Evolutionary conservation across 2,797 vertebrate genomes (phyloP).

Genomic region (Alosa sapidissima): DNA sequence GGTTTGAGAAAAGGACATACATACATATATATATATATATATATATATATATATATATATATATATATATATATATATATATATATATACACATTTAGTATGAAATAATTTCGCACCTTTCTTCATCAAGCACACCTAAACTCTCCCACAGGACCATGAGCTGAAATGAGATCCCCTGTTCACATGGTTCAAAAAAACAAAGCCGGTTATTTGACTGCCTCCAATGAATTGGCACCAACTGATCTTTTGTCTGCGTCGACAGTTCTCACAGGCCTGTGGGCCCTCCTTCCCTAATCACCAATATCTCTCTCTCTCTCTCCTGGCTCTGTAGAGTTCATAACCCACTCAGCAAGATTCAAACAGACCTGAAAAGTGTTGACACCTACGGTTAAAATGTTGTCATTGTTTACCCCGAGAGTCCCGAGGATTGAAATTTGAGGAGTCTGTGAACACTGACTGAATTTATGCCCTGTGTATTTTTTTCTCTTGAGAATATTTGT

Average conservation of each 20-base stretch:
- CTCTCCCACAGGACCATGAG: slow-evolving; percentile 4
- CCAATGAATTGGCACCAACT: slow-evolving; percentile 22
- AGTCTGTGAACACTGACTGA: slow-evolving; percentile 60
- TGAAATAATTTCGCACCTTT: not conserved
- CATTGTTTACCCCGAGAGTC: slow-evolving; percentile 52
- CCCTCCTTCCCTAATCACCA: slow-evolving; percentile 42
- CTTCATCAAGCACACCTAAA: not conserved
- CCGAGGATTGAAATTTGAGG: slow-evolving; percentile 57
- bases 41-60: not conserved
- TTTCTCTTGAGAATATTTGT: slow-evolving; percentile 16
- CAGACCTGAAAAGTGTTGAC: slow-evolving; percentile 54
- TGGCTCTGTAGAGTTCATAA: slow-evolving; percentile 35
- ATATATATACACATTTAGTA: not conserved
- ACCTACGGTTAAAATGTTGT: slow-evolving; percentile 45
- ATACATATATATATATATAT: not conserved
- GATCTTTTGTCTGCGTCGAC: slow-evolving; percentile 44
- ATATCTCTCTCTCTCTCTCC: slow-evolving; percentile 25
- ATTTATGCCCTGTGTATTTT: not conserved
- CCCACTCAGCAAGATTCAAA: slow-evolving; percentile 53
- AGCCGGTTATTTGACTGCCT: slow-evolving; percentile 22
- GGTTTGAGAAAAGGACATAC: not conserved
- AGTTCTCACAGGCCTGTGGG: slow-evolving; percentile 45
- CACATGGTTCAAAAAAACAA: slow-evolving; percentile 4
- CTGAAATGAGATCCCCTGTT: slow-evolving; percentile 11
- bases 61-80: too few species aligned